Percentiles rank a stretch among this genome's conserved stretches.
These are phyloP conservation scores for Philhelius pedissequus DNA, from an alignment of 2,888 invertebrate genomes.

Conservation along the genomic window DNA sequence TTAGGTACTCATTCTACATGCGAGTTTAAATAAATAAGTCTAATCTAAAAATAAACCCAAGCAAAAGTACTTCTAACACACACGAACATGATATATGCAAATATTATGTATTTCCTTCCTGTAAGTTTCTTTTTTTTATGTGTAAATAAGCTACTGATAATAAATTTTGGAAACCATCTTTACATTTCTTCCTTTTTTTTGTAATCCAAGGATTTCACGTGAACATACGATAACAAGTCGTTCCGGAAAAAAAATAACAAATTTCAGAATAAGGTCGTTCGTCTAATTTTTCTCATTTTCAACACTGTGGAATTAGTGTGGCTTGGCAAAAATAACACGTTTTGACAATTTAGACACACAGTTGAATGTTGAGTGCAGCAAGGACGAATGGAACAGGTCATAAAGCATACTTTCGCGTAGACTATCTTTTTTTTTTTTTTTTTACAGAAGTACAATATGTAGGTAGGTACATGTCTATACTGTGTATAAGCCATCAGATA, in stretches of 20 bases:
- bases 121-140: not conserved
- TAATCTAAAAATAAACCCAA: too few relatives aligned
- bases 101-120: too few relatives aligned
- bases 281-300: conserved; percentile 6
- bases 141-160: not conserved
- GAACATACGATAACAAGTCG: not conserved
- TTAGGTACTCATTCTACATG: too few relatives aligned
- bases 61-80: too few relatives aligned
- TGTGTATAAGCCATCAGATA: conserved; percentile 6
- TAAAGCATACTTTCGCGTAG: conserved; percentile 63
- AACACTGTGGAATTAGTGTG: not conserved
- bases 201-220: not conserved
- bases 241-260: conserved; percentile 10
- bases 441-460: too few relatives aligned
- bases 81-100: not conserved
- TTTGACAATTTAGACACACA: conserved; percentile 48
- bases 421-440: conserved; percentile 31
- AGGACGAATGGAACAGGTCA: conserved; percentile 40
- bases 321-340: conserved; percentile 38
- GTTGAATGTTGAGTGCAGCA: conserved; percentile 22
- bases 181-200: not conserved
- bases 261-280: conserved; percentile 17
- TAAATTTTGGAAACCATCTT: not conserved
- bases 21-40: too few relatives aligned
- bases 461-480: not conserved